Evolutionary conservation across 2,888 invertebrate species (phyloP).

Genomic region (Agrochola macilenta): DNA sequence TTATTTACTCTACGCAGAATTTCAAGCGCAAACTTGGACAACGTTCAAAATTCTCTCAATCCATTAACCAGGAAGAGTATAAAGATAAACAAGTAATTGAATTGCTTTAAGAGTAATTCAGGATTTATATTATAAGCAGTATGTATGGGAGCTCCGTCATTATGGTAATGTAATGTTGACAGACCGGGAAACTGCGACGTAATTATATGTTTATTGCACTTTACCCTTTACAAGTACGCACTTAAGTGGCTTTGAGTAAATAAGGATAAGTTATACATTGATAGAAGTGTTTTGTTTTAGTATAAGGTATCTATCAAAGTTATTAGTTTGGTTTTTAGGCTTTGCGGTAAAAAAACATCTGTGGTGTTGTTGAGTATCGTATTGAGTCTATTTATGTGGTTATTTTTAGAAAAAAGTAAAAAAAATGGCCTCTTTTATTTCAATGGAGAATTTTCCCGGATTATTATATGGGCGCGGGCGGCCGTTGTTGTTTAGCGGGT

Average conservation of each 20-base stretch:
- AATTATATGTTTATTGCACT: conserved; percentile 57
- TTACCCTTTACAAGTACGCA: conserved; percentile 13
- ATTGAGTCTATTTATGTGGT: too few species aligned
- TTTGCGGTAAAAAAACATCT: background rate
- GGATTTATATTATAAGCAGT: conserved; percentile 26
- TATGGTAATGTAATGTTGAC: conserved; percentile 59
- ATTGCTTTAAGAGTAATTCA: conserved; percentile 33
- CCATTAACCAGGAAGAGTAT: conserved; percentile 38
- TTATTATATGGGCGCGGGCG: too few species aligned
- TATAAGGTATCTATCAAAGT: background rate
- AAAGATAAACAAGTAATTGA: conserved; percentile 55
- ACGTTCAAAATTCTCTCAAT: conserved; percentile 43
- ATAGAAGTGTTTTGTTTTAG: background rate
- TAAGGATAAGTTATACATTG: background rate
- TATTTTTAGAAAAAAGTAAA: too few species aligned
- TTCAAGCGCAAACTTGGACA: conserved; percentile 44
- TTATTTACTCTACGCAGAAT: conserved; percentile 31
- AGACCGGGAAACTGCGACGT: conserved; percentile 25
- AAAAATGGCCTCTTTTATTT: too few species aligned
- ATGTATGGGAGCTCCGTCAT: conserved; percentile 22
- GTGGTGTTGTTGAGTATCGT: too few species aligned
- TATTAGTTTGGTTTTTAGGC: background rate
- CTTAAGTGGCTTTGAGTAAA: conserved; percentile 18
- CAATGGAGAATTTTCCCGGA: too few species aligned
- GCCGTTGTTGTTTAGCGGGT: too few species aligned